Conservation (phyloP, 2,113 vertebrate genomes). For the Macrotis lagotis region DNA sequence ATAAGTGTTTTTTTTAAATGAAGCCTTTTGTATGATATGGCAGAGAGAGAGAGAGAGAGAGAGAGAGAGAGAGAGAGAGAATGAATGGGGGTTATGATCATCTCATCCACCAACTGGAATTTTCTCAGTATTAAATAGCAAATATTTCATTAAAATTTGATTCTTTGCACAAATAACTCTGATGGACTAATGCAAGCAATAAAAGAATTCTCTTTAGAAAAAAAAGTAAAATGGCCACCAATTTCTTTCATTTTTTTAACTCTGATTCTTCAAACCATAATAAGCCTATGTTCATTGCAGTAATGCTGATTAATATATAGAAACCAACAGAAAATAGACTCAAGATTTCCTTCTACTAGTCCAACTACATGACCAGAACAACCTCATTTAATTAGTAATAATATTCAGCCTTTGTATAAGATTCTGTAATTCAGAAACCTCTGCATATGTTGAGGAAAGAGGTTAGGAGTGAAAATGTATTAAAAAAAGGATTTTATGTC, state of each 20-base stretch:
- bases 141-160: constrained; percentile 59
- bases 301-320: constrained; percentile 80
- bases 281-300: constrained; percentile 71
- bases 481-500: background rate
- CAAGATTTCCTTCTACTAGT: constrained; percentile 81
- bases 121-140: constrained; percentile 57
- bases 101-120: constrained; percentile 55
- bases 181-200: background rate
- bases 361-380: constrained; percentile 63
- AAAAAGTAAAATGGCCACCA: constrained; percentile 61
- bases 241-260: constrained; percentile 53
- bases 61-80: constrained; percentile 36
- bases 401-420: constrained; percentile 69
- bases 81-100: constrained; percentile 44
- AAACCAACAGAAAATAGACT: constrained; percentile 77
- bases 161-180: background rate
- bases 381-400: constrained; percentile 81
- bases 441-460: constrained; percentile 53
- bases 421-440: constrained; percentile 71
- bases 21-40: background rate
- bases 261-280: constrained; percentile 72
- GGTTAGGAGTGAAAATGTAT: background rate
- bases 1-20: constrained; percentile 39
- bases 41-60: constrained; percentile 20
- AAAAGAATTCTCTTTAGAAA: constrained; percentile 57